Evolutionary conservation across 1,140 invertebrate species (phyloP).

Genomic region (Gyrodactylus bullatarudis): DNA sequence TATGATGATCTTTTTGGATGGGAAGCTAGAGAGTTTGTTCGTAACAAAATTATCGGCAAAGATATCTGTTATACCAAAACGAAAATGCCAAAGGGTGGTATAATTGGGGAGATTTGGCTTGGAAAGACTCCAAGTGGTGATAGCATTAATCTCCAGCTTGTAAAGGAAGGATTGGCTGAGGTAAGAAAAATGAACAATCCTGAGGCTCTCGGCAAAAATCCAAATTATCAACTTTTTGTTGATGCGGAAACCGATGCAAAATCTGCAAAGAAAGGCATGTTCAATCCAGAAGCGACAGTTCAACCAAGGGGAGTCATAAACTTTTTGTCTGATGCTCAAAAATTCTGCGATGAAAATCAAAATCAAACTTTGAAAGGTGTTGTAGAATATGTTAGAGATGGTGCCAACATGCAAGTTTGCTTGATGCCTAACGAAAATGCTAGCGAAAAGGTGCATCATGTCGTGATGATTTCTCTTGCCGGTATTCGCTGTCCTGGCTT

Average conservation of each 20-base stretch:
- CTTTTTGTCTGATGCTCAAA: conserved; percentile 43
- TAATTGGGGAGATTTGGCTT: conserved; percentile 48
- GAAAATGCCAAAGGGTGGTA: conserved; percentile 30
- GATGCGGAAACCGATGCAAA: conserved; percentile 68
- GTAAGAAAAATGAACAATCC: conserved; percentile 37
- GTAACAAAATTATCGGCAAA: conserved; percentile 59
- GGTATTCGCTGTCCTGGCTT: conserved; percentile 22
- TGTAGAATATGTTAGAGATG: conserved; percentile 75
- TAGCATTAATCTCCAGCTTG: conserved; percentile 24
- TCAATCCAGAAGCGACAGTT: conserved; percentile 31
- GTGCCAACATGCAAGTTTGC: conserved; percentile 58
- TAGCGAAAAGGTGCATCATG: conserved; percentile 28
- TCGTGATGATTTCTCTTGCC: conserved; percentile 63
- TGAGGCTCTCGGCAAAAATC: conserved; percentile 14
- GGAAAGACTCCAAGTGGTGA: conserved; percentile 59
- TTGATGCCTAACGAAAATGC: conserved; percentile 35
- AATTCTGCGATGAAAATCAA: conserved; percentile 41
- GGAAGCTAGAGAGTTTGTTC: conserved; percentile 66
- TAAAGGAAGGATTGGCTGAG: conserved; percentile 48
- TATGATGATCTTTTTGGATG: conserved; percentile 42
- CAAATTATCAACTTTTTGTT: conserved; percentile 26
- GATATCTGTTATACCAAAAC: conserved; percentile 39
- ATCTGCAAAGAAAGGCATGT: conserved; percentile 46
- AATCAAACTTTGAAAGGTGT: conserved; percentile 44
- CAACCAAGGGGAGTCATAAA: conserved; percentile 33